phyloP scores from a whole-genome alignment of 2,113 vertebrate species.

The Eulemur macaco region DNA sequence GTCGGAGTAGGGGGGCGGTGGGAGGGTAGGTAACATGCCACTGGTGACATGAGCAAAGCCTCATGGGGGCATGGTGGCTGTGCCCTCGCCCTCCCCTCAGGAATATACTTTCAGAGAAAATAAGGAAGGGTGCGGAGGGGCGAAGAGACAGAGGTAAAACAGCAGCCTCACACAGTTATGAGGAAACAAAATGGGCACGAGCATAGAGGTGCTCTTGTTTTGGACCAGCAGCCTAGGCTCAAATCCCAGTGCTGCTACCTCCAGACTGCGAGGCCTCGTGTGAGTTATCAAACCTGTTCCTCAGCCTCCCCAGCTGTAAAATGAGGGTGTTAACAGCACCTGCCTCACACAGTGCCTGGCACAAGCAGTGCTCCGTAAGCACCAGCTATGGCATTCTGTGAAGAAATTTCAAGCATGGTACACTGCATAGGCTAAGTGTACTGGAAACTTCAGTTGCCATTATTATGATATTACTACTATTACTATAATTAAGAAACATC shows the following conservation, averaged over 20 bases:
- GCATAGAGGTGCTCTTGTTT: not conserved
- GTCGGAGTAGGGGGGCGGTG: too few species aligned
- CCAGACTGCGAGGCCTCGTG: too few species aligned
- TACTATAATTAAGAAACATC: not conserved
- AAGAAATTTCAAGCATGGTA: not conserved
- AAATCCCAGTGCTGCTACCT: too few species aligned
- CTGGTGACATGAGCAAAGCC: rapidly evolving
- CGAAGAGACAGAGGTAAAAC: not conserved
- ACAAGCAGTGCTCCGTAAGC: rapidly evolving
- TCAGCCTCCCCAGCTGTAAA: not conserved
- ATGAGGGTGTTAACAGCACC: not conserved
- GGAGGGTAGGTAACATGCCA: too few species aligned
- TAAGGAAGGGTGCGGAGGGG: not conserved
- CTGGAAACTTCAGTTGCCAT: rapidly evolving
- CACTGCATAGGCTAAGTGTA: rapidly evolving
- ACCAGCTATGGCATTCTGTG: rapidly evolving
- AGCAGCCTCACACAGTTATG: not conserved
- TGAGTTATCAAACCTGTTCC: not conserved
- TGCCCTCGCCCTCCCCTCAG: not conserved
- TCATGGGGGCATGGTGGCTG: rapidly evolving
- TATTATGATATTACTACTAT: not conserved
- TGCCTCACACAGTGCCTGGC: not conserved
- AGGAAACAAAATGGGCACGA: not conserved
- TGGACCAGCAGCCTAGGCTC: not conserved
- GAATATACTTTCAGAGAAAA: not conserved